Evolutionary conservation across 2,113 vertebrate species (phyloP).

Genomic region (Phocoena phocoena): DNA sequence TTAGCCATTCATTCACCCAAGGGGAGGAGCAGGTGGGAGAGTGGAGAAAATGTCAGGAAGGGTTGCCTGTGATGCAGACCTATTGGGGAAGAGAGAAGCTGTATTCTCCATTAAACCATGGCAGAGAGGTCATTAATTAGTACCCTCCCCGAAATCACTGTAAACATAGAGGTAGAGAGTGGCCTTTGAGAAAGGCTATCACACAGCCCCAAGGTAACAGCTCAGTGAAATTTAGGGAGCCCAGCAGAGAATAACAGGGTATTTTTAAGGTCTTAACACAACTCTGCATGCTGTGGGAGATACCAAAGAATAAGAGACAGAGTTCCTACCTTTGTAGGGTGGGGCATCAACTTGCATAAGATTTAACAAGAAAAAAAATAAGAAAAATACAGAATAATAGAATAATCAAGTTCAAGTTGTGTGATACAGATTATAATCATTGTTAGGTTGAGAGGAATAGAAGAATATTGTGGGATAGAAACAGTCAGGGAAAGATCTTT

Average conservation of each 20-base stretch:
- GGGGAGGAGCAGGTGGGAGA: background rate
- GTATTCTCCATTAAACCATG: background rate
- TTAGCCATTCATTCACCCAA: background rate
- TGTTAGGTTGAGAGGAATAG: background rate
- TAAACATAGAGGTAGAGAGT: background rate
- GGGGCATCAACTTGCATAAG: background rate
- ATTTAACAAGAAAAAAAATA: background rate
- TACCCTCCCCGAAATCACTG: background rate
- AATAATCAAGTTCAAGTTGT: conserved; percentile 23
- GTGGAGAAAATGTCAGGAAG: background rate
- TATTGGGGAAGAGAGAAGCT: background rate
- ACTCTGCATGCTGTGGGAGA: background rate
- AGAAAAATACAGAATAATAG: background rate
- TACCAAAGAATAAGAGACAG: background rate
- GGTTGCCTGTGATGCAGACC: background rate
- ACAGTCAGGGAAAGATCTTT: background rate
- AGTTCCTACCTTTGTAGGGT: background rate
- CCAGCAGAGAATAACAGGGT: background rate
- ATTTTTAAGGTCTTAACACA: background rate
- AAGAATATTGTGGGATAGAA: background rate
- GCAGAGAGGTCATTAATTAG: background rate
- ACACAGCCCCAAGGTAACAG: background rate
- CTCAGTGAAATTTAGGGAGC: background rate
- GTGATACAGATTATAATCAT: background rate
- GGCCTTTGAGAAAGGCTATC: background rate